Percentiles rank a stretch among this genome's conserved stretches.
Evolutionary conservation across 2,113 vertebrate species (phyloP).

Genomic region (Odocoileus hemionus): DNA sequence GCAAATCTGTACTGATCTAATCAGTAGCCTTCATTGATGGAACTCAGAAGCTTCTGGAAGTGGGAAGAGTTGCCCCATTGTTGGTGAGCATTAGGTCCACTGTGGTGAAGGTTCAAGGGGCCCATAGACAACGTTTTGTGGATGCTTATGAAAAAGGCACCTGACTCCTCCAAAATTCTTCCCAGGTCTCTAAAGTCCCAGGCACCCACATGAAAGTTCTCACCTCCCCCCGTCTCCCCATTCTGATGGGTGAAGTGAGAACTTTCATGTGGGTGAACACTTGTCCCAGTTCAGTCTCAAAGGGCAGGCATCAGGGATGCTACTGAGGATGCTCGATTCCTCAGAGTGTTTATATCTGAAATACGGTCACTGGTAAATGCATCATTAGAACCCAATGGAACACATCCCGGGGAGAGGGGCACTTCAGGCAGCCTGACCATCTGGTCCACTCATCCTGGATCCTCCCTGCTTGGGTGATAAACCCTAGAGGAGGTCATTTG

Average conservation of each 20-base stretch:
- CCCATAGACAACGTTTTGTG: not conserved
- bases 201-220: not conserved
- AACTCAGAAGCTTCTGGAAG: not conserved
- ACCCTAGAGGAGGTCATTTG: not conserved
- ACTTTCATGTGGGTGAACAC: not conserved
- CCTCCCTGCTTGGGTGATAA: not conserved
- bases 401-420: not conserved
- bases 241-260: not conserved
- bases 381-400: not conserved
- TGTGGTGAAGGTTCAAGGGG: not conserved
- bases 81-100: not conserved
- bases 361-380: rapidly evolving
- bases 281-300: not conserved
- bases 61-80: not conserved
- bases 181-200: not conserved
- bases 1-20: rapidly evolving
- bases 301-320: not conserved
- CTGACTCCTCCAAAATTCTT: not conserved
- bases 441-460: not conserved
- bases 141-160: not conserved
- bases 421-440: not conserved
- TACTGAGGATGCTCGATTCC: not conserved
- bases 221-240: rapidly evolving
- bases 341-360: not conserved
- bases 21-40: not conserved